These are phyloP conservation scores for Melanophora roralis DNA, from an alignment of 2,888 invertebrate species.

Conservation along the genomic window DNA sequence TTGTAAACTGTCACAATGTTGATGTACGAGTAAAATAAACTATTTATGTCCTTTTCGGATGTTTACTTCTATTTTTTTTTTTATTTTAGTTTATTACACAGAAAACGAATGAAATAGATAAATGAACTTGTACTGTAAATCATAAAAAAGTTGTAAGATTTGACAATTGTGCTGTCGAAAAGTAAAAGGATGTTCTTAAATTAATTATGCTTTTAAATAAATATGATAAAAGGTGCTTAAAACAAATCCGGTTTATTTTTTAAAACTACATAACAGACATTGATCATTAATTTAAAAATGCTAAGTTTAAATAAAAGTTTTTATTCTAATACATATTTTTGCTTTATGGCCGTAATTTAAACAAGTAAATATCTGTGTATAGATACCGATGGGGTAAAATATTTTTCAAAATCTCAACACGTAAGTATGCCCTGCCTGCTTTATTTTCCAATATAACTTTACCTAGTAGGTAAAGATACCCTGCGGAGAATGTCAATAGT, in stretches of 20 bases:
- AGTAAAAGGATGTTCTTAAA: background rate
- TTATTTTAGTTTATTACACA: conserved; percentile 1
- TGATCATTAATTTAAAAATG: background rate
- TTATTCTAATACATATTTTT: too few species aligned
- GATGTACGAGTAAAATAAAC: conserved; percentile 37
- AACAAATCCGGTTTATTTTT: background rate
- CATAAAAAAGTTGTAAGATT: background rate
- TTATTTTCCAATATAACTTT: too few species aligned
- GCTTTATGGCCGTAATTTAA: too few species aligned
- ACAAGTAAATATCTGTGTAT: too few species aligned
- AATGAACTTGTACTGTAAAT: conserved; percentile 13
- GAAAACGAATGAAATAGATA: conserved; percentile 11
- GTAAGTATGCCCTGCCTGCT: too few species aligned
- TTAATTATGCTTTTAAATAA: background rate
- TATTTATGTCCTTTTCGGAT: conserved; percentile 25
- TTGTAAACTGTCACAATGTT: conserved; percentile 59
- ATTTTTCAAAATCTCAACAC: too few species aligned
- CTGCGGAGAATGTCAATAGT: too few species aligned
- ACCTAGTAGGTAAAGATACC: too few species aligned
- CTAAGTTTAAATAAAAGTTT: too few species aligned
- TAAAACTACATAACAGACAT: background rate
- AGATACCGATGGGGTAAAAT: too few species aligned
- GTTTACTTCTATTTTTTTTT: background rate
- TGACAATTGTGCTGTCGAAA: background rate
- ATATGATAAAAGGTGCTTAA: background rate